These are phyloP conservation scores for Rhabdornis inornatus DNA, from an alignment of 2,113 vertebrate genomes.

Conservation along the genomic window DNA sequence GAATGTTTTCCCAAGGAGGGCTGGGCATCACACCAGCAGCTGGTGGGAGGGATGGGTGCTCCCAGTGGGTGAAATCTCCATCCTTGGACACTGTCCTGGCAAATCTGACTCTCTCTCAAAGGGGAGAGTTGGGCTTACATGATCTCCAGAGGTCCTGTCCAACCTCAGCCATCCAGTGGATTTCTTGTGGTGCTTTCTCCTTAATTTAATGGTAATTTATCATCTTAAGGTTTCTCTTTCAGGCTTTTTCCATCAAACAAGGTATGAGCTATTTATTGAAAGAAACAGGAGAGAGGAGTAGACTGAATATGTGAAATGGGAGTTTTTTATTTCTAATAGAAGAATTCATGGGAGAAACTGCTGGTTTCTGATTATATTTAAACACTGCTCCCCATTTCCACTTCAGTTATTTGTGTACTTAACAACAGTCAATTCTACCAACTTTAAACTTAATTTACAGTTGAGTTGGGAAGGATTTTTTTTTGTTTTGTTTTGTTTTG, in stretches of 20 bases:
- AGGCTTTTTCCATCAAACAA: not conserved
- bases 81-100: not conserved
- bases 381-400: not conserved
- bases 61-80: not conserved
- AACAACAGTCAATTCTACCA: not conserved
- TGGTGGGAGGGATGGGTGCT: not conserved
- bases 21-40: not conserved
- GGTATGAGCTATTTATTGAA: not conserved
- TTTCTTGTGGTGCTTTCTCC: not conserved
- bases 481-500: too few species aligned
- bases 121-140: rapidly evolving
- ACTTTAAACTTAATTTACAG: not conserved
- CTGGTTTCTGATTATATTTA: not conserved
- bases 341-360: not conserved
- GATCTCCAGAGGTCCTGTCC: not conserved
- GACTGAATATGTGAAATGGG: not conserved
- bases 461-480: not conserved
- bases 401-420: not conserved
- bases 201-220: not conserved
- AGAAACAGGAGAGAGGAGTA: not conserved
- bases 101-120: not conserved
- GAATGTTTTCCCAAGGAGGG: not conserved
- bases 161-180: not conserved
- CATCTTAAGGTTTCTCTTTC: not conserved
- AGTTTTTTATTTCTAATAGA: not conserved